A percentile compares a stretch with the other conserved stretches of the same genome.
Conservation (phyloP, 1,140 invertebrate species). For the Platorchestia sp. region DNA sequence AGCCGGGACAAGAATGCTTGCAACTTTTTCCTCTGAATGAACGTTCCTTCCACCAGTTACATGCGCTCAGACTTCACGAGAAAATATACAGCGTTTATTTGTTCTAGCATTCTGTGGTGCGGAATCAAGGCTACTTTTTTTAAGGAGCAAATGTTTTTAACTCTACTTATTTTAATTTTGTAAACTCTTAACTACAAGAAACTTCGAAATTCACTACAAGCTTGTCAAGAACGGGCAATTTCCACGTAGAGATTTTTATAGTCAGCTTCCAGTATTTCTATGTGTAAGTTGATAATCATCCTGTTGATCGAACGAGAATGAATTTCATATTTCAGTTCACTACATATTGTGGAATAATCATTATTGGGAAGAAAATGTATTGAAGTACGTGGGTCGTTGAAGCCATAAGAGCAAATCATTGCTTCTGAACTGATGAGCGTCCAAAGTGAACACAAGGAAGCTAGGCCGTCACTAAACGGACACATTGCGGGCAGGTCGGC, state of each 20-base stretch:
- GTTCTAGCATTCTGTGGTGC: neutral
- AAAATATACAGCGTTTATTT: no score
- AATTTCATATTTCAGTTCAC: neutral
- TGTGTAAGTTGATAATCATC: neutral
- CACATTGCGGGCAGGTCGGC: constrained; percentile 69
- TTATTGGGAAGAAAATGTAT: neutral
- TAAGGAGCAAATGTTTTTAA: neutral
- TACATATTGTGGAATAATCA: no score
- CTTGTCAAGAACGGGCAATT: neutral
- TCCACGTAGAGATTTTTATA: neutral
- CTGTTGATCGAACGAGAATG: neutral
- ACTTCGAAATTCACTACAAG: neutral
- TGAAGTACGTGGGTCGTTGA: neutral
- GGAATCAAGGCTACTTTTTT: neutral
- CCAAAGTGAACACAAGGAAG: neutral
- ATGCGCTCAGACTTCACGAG: no score
- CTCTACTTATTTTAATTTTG: neutral
- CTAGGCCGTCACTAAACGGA: neutral
- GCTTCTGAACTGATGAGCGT: neutral
- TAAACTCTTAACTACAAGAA: neutral
- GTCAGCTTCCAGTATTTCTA: neutral
- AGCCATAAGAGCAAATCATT: neutral
- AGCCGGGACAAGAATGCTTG: no score
- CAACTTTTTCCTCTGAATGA: no score
- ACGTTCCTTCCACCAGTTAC: no score